phyloP scores from a whole-genome alignment of 2,888 invertebrate species.

The Hydraecia micacea region DNA sequence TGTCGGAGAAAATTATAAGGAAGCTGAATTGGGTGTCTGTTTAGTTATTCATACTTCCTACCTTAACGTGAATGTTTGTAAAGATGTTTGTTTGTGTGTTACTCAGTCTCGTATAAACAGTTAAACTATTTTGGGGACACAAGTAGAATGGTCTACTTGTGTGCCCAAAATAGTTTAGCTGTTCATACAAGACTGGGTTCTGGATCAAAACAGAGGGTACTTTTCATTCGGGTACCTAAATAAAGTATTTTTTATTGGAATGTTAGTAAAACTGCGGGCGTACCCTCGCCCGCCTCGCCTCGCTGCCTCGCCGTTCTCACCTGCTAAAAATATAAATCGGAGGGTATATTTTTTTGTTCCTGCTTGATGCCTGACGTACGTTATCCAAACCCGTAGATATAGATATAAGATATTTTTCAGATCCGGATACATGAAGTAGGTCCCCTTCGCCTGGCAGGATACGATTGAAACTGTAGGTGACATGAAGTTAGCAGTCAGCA shows the following conservation, averaged over 20 bases:
- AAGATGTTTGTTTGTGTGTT: background rate
- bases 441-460: background rate
- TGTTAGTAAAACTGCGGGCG: background rate
- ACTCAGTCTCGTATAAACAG: too few species aligned
- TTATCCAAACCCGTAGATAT: background rate
- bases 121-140: background rate
- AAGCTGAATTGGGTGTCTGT: constrained; percentile 50
- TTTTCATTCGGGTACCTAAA: background rate
- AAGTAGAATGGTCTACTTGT: too few species aligned
- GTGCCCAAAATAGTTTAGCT: too few species aligned
- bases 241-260: background rate
- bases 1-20: constrained; percentile 58
- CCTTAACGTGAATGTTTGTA: background rate
- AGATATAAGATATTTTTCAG: background rate
- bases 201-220: background rate
- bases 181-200: too few species aligned
- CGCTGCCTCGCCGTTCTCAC: too few species aligned
- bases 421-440: background rate
- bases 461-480: background rate
- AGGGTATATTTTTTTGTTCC: background rate
- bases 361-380: background rate
- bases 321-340: background rate
- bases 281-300: too few species aligned
- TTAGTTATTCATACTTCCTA: constrained; percentile 42
- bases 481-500: background rate